phyloP scores from a whole-genome alignment of 2,797 vertebrate genomes.

The Buphagus erythrorhynchus region DNA sequence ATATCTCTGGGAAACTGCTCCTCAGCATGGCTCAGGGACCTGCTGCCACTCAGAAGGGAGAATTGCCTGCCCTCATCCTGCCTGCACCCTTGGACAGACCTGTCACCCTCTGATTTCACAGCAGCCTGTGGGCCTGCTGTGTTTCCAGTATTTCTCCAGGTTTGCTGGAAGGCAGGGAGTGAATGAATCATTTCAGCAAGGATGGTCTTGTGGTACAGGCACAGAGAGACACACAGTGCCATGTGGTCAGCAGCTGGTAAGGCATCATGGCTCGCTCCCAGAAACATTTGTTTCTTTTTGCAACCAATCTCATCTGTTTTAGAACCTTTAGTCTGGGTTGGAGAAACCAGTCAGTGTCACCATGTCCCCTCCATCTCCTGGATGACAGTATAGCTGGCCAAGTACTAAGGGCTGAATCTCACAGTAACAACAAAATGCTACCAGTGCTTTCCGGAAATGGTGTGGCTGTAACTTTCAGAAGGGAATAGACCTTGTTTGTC shows the following conservation, averaged over 20 bases:
- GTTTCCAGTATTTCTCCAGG: background rate
- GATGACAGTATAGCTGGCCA: background rate
- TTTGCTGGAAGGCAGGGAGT: background rate
- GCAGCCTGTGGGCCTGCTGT: background rate
- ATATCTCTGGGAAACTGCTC: background rate
- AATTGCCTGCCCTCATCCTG: background rate
- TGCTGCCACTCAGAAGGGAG: background rate
- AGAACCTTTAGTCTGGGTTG: background rate
- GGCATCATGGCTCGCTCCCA: background rate
- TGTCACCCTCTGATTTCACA: background rate
- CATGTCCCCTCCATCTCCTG: accelerated
- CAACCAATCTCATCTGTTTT: background rate
- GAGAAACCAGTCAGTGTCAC: background rate
- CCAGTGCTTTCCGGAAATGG: background rate
- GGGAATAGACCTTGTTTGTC: background rate
- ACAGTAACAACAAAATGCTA: background rate
- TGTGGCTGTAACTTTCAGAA: background rate
- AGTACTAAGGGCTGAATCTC: background rate
- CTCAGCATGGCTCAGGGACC: accelerated
- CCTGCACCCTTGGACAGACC: accelerated
- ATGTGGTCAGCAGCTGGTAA: background rate
- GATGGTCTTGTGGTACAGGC: background rate
- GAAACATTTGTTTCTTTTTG: background rate
- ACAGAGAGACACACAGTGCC: background rate
- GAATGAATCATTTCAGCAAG: background rate